Percentiles rank a stretch among this genome's conserved stretches.
Conservation (phyloP, 2,888 invertebrate species). For the Clusia tigrina region DNA sequence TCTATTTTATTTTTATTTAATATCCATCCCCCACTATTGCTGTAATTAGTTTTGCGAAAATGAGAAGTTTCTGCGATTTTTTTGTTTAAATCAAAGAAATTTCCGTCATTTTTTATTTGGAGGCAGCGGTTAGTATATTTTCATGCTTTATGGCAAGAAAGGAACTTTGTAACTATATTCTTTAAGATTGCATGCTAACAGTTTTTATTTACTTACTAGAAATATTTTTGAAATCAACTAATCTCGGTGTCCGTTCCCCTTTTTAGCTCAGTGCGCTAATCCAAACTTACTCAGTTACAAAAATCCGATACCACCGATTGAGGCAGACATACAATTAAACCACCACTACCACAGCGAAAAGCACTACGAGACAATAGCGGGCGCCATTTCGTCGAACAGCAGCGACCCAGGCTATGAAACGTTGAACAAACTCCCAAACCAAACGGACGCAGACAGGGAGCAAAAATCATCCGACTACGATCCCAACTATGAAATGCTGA, state of each 20-base stretch:
- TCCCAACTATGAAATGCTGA: slow-evolving; percentile 82
- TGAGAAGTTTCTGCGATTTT: slow-evolving; percentile 53
- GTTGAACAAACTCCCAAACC: slow-evolving; percentile 59
- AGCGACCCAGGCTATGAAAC: slow-evolving; percentile 80
- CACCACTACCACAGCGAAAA: slow-evolving; percentile 47
- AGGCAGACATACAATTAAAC: too few relatives aligned
- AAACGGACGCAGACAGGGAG: slow-evolving; percentile 43
- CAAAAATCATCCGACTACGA: slow-evolving; percentile 70
- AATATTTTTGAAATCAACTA: neutral
- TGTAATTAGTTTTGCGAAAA: slow-evolving; percentile 56
- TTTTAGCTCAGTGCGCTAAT: slow-evolving; percentile 5
- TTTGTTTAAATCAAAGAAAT: slow-evolving; percentile 50
- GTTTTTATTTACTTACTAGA: neutral
- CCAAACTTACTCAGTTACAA: slow-evolving; percentile 27
- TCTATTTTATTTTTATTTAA: slow-evolving; percentile 35
- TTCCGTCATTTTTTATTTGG: slow-evolving; percentile 57
- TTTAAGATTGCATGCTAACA: neutral
- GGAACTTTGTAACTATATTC: neutral
- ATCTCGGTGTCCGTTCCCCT: neutral
- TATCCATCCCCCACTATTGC: slow-evolving; percentile 31
- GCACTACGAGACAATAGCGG: slow-evolving; percentile 57
- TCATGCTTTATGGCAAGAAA: neutral
- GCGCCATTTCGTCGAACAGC: slow-evolving; percentile 64
- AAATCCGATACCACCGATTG: slow-evolving; percentile 32
- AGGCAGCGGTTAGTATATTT: slow-evolving; percentile 57